Conservation (phyloP, 2,113 vertebrate species). For the Morone saxatilis region DNA sequence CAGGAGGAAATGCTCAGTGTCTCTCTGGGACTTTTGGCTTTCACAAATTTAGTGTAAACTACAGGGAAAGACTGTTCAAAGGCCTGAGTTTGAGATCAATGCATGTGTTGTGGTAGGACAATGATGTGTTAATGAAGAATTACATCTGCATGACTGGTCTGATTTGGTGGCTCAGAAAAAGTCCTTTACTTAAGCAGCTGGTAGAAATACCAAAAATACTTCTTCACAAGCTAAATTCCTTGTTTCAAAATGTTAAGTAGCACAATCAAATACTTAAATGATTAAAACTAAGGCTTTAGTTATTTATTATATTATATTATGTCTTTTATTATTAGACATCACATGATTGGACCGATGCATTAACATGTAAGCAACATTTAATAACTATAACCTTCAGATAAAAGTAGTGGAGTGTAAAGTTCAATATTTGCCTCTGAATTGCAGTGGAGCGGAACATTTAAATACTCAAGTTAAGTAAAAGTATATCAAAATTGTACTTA, state of each 20-base stretch:
- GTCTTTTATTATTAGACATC: neutral
- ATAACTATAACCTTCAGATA: neutral
- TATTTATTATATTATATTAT: neutral
- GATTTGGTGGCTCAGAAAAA: neutral
- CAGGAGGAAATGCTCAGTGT: conserved; percentile 51
- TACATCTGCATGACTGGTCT: neutral
- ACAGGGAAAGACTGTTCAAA: conserved; percentile 16
- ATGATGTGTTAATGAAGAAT: conserved; percentile 1
- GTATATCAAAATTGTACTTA: neutral
- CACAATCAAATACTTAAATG: neutral
- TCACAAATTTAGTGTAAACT: conserved; percentile 36
- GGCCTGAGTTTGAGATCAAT: neutral
- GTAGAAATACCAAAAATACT: neutral
- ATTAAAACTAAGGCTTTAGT: neutral
- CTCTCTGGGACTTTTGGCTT: conserved; percentile 57
- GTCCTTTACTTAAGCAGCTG: neutral
- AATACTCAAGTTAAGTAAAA: neutral
- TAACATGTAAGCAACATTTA: neutral
- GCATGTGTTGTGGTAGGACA: neutral
- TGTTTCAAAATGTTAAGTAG: neutral
- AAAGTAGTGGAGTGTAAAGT: neutral
- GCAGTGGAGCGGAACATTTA: neutral
- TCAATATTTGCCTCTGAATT: neutral
- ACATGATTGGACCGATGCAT: neutral
- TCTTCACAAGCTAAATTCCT: neutral